Evolutionary conservation across 2,797 vertebrate species (phyloP).

Genomic region (Botia kubotai): DNA sequence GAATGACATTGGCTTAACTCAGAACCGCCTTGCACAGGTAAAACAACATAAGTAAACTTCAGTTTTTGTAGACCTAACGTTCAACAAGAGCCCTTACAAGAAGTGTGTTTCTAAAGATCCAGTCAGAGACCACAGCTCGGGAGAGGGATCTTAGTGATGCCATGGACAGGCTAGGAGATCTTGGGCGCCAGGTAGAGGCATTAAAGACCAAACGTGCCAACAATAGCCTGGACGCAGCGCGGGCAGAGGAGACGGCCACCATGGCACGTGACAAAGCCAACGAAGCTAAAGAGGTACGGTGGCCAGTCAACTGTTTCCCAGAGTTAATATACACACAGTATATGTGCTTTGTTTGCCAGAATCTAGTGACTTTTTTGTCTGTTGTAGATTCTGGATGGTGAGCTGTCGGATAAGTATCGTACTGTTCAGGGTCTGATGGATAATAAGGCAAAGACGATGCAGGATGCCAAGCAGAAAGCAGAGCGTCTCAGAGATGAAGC

Average conservation of each 20-base stretch:
- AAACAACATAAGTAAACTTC: not conserved
- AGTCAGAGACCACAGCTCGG: conserved; percentile 78
- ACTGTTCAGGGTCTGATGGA: conserved; percentile 88
- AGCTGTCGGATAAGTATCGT: conserved; percentile 87
- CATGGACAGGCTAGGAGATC: conserved; percentile 76
- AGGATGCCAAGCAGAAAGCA: conserved; percentile 86
- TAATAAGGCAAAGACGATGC: conserved; percentile 84
- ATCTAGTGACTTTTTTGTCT: conserved; percentile 13
- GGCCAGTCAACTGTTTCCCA: not conserved
- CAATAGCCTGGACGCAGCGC: conserved; percentile 89
- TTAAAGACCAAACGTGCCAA: conserved; percentile 91
- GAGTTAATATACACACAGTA: not conserved
- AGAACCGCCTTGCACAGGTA: conserved; percentile 82
- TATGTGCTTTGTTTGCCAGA: conserved; percentile 5
- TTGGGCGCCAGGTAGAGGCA: conserved; percentile 82
- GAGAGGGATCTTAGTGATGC: conserved; percentile 84
- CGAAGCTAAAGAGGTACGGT: conserved; percentile 90
- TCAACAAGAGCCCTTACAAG: not conserved
- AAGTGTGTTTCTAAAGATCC: conserved; percentile 79
- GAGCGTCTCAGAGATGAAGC: conserved; percentile 90
- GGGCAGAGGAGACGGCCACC: conserved; percentile 89
- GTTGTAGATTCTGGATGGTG: conserved; percentile 87
- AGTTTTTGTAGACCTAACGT: not conserved
- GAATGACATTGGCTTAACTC: conserved; percentile 84
- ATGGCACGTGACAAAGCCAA: conserved; percentile 85